Base-by-base conservation (phyloP, 1,140 invertebrate genomes). In the Brachionus paranguensis region DNA sequence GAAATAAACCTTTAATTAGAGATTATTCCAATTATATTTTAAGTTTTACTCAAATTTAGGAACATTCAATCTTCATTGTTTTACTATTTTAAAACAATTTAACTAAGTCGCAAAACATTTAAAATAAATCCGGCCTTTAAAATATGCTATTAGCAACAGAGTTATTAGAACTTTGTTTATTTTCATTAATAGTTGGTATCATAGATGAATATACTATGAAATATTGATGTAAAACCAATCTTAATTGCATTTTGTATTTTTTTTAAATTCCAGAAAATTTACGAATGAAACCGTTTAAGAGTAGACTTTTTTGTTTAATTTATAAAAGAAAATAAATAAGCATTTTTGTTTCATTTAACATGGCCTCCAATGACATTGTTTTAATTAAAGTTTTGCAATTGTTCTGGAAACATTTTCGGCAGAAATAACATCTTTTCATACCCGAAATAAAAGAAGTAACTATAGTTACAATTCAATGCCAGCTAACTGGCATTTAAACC, bases 391-490 rank as follows among this genome's bases (percentile, higher is more conserved):
- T 68, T 68, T 68, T 17, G 27, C 14, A 68, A 68, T 33, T 41
- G 12, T 68, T 68, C 65, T 72, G 68, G 37, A 72, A 72, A 43
- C 8, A 72, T 72, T 68, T 68, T 68, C 65, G 65, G 24, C 14
- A 68, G 33, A 68, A 41, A n/a, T 33, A 37, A 33, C 53, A 60
- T 60, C 53, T 60, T 60, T 60, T 60, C 17, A 68, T 12, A 68
- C 12, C 12, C 11, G 11, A 68, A 68, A 68, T 72, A 41, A 20
- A 41, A 72, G 33, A 72, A 72, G 68, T 72, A 72, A 72, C 68
- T 72, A 72, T 72, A 72, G 68, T 72, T 72, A 72, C 68, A 43
- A 43, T 72, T 43, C 41, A 72, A 43, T 41, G 12, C 12, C n/a
- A 41, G 14, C 37, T 41, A 41, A 72, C 12, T 72, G 68, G 68